Conservation (phyloP, 2,888 invertebrate species). For the Agrilus cyanescens region DNA sequence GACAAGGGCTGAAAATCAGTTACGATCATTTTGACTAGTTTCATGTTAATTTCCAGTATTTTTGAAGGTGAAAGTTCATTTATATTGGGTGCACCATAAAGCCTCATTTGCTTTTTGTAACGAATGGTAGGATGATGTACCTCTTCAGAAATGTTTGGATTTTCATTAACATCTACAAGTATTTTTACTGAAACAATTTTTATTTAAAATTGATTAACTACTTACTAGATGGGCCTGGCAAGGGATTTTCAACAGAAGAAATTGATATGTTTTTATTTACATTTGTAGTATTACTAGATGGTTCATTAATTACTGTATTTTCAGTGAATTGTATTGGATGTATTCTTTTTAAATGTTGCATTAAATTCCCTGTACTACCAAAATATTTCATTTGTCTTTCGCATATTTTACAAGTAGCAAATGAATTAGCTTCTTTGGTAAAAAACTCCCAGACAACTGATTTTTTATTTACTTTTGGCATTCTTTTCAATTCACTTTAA, state of each 20-base stretch:
- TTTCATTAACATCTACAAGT: no score
- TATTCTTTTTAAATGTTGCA: conserved; percentile 5
- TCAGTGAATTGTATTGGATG: conserved; percentile 4
- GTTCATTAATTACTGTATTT: neutral
- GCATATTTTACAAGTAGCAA: conserved; percentile 7
- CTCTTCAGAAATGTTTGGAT: no score
- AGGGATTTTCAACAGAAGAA: no score
- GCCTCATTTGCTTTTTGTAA: conserved; percentile 4
- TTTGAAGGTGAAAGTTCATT: no score
- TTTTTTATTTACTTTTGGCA: no score
- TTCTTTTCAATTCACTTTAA: no score
- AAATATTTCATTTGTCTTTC: conserved; percentile 9
- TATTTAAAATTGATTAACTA: no score
- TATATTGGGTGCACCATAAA: conserved; percentile 3
- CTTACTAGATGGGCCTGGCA: neutral
- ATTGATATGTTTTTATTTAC: no score
- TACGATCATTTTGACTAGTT: conserved; percentile 15
- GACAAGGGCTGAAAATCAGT: conserved; percentile 18
- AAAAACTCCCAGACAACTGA: no score
- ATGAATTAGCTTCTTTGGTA: neutral
- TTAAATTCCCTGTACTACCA: conserved; percentile 11
- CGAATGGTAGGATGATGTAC: neutral
- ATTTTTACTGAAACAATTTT: no score
- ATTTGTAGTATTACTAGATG: no score
- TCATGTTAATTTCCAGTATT: conserved; percentile 7